Conservation (phyloP, 2,113 vertebrate species). For the Sphyrna mokarran region DNA sequence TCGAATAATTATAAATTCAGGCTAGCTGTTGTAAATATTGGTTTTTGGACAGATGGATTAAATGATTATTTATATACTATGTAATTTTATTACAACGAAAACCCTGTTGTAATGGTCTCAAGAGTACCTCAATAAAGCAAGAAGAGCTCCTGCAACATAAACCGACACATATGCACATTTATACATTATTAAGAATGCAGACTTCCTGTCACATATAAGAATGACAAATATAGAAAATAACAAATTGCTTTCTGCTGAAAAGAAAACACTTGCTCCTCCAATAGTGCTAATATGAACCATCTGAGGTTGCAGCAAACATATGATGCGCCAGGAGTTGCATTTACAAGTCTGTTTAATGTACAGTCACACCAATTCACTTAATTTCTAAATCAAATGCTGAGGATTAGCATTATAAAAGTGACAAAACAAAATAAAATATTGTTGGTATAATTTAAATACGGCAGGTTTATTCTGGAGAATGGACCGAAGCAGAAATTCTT, state of each 20-base stretch:
- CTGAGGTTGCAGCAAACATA: background rate
- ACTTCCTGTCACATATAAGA: background rate
- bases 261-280: background rate
- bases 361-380: background rate
- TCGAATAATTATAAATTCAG: conserved; percentile 1
- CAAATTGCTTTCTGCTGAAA: background rate
- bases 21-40: background rate
- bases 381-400: background rate
- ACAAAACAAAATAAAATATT: background rate
- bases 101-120: background rate
- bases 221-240: background rate
- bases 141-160: background rate
- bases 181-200: background rate
- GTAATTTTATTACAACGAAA: background rate
- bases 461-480: background rate
- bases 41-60: background rate
- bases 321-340: background rate
- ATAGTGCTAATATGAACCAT: background rate
- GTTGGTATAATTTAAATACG: background rate
- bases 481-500: background rate
- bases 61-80: background rate
- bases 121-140: background rate
- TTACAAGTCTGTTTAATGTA: conserved; percentile 6
- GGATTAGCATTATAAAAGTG: background rate
- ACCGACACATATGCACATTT: background rate